Evolutionary conservation across 2,888 invertebrate species (phyloP), one percentile per base, ranked within the genome.

Genomic region (Schizotus pectinicornis): DNA sequence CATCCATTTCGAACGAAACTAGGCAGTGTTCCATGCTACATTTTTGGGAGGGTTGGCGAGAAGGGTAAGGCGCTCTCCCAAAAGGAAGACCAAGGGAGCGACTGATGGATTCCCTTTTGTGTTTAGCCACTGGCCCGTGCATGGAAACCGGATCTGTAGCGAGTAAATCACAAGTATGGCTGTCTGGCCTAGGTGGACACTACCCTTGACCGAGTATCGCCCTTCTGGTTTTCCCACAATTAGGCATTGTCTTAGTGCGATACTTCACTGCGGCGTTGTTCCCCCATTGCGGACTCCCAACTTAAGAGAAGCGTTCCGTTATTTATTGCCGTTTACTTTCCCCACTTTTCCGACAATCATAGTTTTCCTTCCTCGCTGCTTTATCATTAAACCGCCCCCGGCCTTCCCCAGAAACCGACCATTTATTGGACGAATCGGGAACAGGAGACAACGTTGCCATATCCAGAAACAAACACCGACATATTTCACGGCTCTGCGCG

Each of bases 261-360:
- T 59, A 45, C 35, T 59, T 54, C 36, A 37, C 42, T 57, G 39
- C 39, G 43, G 30, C 12, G 51, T 32, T 39, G 22, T 34, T 37
- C 47, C 48, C 67, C 64, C 61, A 56, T 68, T 71, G 61, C 59
- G 59, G 59, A 70, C 67, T 66, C 64, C 58, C 13, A 50, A 34
- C 34, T 39, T 7, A 47, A 39, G 57, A 41, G 22, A 52, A 62
- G 35, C 33, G 38, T 66, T 67, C 55, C 53, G 73, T 73, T 76
- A 78, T 78, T 77, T 78, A 78, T 76, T 61, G 69, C 71, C 70
- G 67, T 71, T 72, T 64, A 64, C 67, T 74, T 75, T 75, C 76
- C 73, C 75, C 74, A 75, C 74, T 77, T 77, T 76, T 73, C 74
- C 74, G 74, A 73, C 76, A 72, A 75, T 77, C 76, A 76, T 77